These are phyloP conservation scores for Rotaria socialis DNA, from an alignment of 2,888 invertebrate species.

Conservation along the genomic window DNA sequence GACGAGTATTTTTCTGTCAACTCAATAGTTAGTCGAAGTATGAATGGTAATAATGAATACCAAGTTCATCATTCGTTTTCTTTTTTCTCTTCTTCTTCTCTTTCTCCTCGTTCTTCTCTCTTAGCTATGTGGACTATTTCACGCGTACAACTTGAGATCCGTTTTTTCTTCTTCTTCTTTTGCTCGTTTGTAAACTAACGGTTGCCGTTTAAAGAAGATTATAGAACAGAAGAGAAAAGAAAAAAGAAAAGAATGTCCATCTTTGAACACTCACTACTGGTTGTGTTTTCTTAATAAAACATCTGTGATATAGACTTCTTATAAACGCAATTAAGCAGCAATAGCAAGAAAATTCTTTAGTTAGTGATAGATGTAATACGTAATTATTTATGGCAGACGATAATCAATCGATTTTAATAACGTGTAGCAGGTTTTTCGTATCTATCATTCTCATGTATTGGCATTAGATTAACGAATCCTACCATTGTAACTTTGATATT, in stretches of 20 bases:
- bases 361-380: not conserved
- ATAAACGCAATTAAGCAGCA: not conserved
- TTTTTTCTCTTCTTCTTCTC: not conserved
- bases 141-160: not conserved
- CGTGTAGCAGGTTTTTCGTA: not conserved
- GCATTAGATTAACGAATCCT: not conserved
- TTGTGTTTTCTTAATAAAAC: not conserved
- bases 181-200: not conserved
- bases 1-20: not conserved
- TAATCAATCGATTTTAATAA: not conserved
- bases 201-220: not conserved
- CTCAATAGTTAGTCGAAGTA: not conserved
- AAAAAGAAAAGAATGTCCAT: not conserved
- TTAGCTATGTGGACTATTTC: not conserved
- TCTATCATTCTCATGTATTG: not conserved
- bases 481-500: not conserved
- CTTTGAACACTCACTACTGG: not conserved
- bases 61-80: constrained; percentile 11
- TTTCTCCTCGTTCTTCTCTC: not conserved
- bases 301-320: not conserved
- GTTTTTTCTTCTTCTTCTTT: not conserved
- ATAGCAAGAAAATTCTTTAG: too few relatives aligned
- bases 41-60: not conserved
- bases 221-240: not conserved
- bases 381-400: not conserved